Percentiles rank a stretch among this genome's conserved stretches.
phyloP scores from a whole-genome alignment of 92 coral and sea anemone species.

The Nematostella vectensis region DNA sequence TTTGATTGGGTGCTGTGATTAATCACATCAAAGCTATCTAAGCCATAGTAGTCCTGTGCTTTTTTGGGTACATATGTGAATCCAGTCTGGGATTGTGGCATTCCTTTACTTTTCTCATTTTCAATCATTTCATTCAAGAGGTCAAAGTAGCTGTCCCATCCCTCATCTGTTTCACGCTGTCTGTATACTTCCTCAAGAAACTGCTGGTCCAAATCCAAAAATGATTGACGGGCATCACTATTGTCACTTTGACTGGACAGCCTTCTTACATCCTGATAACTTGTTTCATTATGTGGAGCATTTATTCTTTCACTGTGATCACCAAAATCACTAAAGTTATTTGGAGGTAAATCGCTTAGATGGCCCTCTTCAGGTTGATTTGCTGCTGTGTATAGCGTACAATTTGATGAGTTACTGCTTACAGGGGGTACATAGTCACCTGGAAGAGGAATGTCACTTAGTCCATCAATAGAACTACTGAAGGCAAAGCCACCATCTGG shows the following conservation, averaged over 20 bases:
- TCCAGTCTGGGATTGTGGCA: not conserved
- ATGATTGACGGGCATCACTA: not conserved
- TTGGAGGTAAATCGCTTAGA: not conserved
- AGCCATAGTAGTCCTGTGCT: not conserved
- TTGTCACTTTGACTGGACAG: not conserved
- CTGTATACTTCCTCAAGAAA: slow-evolving; percentile 54
- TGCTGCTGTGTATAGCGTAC: no score
- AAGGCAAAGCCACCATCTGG: no score
- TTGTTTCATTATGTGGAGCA: no score
- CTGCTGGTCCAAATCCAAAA: slow-evolving; percentile 27
- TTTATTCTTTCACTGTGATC: no score
- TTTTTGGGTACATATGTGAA: no score
- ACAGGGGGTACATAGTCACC: not conserved
- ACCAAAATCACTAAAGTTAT: not conserved
- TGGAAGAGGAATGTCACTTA: slow-evolving; percentile 42
- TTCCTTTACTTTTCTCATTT: not conserved
- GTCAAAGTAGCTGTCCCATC: slow-evolving; percentile 64
- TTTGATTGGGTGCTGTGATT: not conserved
- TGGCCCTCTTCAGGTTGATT: not conserved
- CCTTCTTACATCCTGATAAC: no score
- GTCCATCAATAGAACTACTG: slow-evolving; percentile 31
- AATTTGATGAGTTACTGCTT: no score
- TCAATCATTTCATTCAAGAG: slow-evolving; percentile 21
- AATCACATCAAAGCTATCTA: not conserved
- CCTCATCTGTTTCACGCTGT: slow-evolving; percentile 46